Percentiles rank a stretch among this genome's conserved stretches.
Conservation (phyloP, 2,797 vertebrate species). For the Dendrocincla tyrannina region DNA sequence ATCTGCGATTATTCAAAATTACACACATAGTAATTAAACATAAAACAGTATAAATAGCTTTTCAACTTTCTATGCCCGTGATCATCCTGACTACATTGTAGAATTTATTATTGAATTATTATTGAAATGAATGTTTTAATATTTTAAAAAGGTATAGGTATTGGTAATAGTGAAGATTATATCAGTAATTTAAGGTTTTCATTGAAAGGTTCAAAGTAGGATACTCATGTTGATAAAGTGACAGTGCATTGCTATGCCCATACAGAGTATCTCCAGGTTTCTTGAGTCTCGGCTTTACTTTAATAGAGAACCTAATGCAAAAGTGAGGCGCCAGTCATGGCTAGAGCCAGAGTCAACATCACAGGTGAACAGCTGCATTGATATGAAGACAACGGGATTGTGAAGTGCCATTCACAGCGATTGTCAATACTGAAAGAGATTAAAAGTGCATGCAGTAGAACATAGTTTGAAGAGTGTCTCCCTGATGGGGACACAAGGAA, state of each 20-base stretch:
- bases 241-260: neutral
- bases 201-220: neutral
- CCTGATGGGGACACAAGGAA: neutral
- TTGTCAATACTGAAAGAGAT: neutral
- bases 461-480: neutral
- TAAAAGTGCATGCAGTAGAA: neutral
- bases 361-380: neutral
- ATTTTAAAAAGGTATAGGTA: neutral
- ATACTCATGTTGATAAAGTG: neutral
- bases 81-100: neutral
- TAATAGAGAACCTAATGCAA: neutral
- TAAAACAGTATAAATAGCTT: neutral
- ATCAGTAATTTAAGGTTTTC: neutral
- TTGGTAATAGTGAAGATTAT: neutral
- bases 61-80: neutral
- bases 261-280: neutral
- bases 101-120: neutral
- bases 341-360: neutral
- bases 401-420: neutral
- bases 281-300: neutral
- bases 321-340: neutral
- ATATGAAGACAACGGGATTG: neutral
- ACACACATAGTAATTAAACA: neutral
- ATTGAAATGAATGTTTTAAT: neutral
- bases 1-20: conserved; percentile 17